Conservation (phyloP, 1,140 invertebrate genomes). For the Trichogramma pretiosum region DNA sequence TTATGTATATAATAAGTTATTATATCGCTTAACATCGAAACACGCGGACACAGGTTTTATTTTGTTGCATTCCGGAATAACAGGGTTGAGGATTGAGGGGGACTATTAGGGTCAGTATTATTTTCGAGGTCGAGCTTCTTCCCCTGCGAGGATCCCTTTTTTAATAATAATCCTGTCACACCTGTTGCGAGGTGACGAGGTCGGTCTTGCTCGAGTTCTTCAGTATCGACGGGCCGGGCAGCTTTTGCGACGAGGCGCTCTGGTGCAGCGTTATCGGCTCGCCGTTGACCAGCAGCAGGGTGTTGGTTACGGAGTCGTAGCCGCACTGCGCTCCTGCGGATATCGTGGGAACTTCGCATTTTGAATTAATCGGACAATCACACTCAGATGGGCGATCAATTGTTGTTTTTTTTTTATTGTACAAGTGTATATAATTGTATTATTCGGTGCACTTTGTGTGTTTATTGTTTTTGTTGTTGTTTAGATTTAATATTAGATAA, state of each 20-base stretch:
- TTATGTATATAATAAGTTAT: no score
- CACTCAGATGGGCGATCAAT: background rate
- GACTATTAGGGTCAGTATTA: background rate
- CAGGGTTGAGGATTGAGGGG: background rate
- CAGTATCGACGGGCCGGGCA: constrained; percentile 47
- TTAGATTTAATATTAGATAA: background rate
- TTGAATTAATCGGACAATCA: constrained; percentile 13
- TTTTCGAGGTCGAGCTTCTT: background rate
- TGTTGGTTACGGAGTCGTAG: constrained; percentile 47
- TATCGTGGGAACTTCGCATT: constrained; percentile 16
- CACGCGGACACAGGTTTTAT: constrained; percentile 1
- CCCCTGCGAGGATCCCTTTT: no score
- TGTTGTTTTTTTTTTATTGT: background rate
- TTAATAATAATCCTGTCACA: constrained; percentile 37
- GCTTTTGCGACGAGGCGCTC: constrained; percentile 30
- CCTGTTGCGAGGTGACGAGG: constrained; percentile 40
- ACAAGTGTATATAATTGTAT: no score
- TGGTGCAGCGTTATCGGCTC: constrained; percentile 46
- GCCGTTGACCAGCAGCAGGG: constrained; percentile 53
- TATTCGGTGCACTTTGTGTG: no score
- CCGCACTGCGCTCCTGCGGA: constrained; percentile 26
- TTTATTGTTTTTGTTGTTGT: background rate
- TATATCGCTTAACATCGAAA: constrained; percentile 13
- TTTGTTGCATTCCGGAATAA: no score
- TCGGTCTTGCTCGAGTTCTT: constrained; percentile 46